Evolutionary conservation across 2,113 vertebrate species (phyloP), one percentile per base, ranked within the genome.

Genomic region (Raphicerus campestris): DNA sequence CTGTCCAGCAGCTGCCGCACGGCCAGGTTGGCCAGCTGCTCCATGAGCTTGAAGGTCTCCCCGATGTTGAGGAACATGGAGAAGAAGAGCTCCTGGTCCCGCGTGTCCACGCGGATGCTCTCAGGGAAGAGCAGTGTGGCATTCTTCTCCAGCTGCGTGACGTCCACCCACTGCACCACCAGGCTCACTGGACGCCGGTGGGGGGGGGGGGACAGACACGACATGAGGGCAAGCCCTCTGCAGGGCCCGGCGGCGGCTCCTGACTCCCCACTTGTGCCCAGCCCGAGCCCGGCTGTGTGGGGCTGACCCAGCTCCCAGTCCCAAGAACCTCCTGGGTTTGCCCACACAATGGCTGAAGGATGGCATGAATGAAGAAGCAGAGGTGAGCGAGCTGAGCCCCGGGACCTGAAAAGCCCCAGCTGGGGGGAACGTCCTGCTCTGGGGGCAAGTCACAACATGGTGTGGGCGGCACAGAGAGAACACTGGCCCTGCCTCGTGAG

Each of bases 11-110:
- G 98, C 97, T 99, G 99, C 45, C 99, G 97, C 99, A 99, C 99
- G 28, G 99, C 99, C 32, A 99, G 99, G 98, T 99, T 99, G 95
- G 99, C 99, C 60, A 99, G 98, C 98, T 99, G 99, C 97, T 99
- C 99, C 99, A 99, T 99, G 78, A 99, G 99, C 97, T 99, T 99
- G 98, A 99, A 99, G 7, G 99, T 99, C 98, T 99, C 99, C 0
- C 98, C 99, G 97, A 99, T 99, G 98, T 99, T 99, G 89, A 99
- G 99, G 98, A 99, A 99, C 99, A 99, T 99, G 96, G 99, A 99
- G 98, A 99, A 99, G 98, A 99, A 99, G 95, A 99, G 99, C 66
- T 99, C 99, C 0, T 97, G 99, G 98, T 99, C 98, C 2, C 99
- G 99, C 0, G 99, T 99, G 98, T 98, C 99, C 86, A 99, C 99